Evolutionary conservation across 1,140 invertebrate species (phyloP), one percentile per base, ranked within the genome.

Genomic region (Scaptodrosophila lebanonensis): DNA sequence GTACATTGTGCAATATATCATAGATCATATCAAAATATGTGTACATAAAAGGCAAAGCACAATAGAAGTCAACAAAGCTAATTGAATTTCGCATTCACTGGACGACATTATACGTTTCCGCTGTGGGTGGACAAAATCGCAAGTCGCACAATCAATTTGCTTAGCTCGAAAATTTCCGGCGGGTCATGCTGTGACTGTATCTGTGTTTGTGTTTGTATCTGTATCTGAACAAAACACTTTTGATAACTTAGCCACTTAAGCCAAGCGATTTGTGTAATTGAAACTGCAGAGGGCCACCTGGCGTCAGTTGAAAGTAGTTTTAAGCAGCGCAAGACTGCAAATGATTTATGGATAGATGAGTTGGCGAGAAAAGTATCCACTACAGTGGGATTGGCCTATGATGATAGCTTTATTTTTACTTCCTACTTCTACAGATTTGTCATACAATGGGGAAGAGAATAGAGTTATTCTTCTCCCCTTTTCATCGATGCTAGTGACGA

Each of bases 201-300:
- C n/a, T n/a, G n/a, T n/a, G n/a, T n/a, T n/a, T n/a, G n/a, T n/a
- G n/a, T n/a, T n/a, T n/a, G n/a, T n/a, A n/a, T n/a, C n/a, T n/a
- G n/a, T n/a, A n/a, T n/a, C n/a, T n/a, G n/a, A n/a, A n/a, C n/a
- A n/a, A n/a, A n/a, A n/a, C n/a, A n/a, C n/a, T n/a, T n/a, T 8
- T 25, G 22, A 25, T 8, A 25, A 25, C 8, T 8, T 3, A 25
- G 8, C 8, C 62, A 65, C 62, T 66, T 66, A 58, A 51, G 60
- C 17, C 6, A 13, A 52, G 8, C 22, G 40, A 33, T 5, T 9
- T 27, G 25, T 43, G 38, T 32, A 64, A 73, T 75, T 75, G 70
- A 66, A 75, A 73, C 64, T 38, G 49, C 40, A 49, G 65, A 60
- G 54, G 59, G 60, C 53, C 70, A 65, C 47, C 47, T 50, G 53